Base-by-base conservation (phyloP, 1,140 invertebrate species). In the Drosophila triauraria region DNA sequence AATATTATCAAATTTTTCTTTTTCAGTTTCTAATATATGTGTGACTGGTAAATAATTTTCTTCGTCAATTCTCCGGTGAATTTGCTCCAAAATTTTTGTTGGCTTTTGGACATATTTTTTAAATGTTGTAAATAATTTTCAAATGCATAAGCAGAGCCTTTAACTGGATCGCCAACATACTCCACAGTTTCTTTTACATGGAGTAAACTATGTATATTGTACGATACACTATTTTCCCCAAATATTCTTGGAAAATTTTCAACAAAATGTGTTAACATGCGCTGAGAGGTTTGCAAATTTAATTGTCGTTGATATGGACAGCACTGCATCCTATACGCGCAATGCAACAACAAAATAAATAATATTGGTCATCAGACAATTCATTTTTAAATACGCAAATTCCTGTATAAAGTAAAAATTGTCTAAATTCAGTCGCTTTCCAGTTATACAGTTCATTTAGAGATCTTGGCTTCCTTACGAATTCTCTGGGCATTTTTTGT, bases 361-460 rank as follows among this genome's bases (percentile, higher is more conserved):
- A 54, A 54, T 54, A 54, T 47, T 32, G 32, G 40, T 48, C 46
- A 35, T 65, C 43, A 23, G 51, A 57, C 20, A 71, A 53, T n/a
- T 51, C 53, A 68, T 20, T 46, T 46, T 20, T 20, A 20, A 46
- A 46, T 20, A 46, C 43, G 4, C 10, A 3, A 20, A 12, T 23
- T 43, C 48, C 48, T 10, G 56, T 60, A n/a, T 75, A 75, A 9
- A 75, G 27, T 32, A 68, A 40, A 75, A 75, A 75, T 53, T 75
- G 63, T 38, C 38, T 38, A 20, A 68, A 67, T 44, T 67, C 70
- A 3, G 70, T 74, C 2, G 53, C 70, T 53, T 74, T 74, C 70
- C 61, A 65, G 6, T 35, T 25, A 4, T 12, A 48, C 3, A 25
- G 12, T 25, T 48, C 4, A 25, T 25, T 25, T 25, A 25, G 25